Base-by-base conservation (phyloP, 2,888 invertebrate genomes). In the Rotaria macrura region DNA sequence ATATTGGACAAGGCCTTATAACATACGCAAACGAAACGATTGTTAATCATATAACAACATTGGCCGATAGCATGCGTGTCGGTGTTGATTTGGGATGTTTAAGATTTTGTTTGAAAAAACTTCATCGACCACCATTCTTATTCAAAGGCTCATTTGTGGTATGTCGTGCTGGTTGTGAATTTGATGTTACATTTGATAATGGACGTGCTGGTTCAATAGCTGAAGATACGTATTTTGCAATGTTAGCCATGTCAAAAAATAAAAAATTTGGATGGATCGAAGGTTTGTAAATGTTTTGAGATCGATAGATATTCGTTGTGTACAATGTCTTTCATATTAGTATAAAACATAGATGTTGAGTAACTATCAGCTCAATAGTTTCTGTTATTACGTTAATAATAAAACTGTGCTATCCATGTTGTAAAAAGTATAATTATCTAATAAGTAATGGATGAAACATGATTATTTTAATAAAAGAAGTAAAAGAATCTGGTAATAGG, bases 111-210 rank as follows among this genome's bases (percentile, higher is more conserved):
- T 96, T 97, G 90, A 94, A 94, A 89, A 92, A 95, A 91, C 96
- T 97, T 91, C 96, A 97, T 90, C 95, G 95, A 90, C 97, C 97
- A 34, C 92, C 96, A 86, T 96, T 97, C 91, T 96, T 96, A 91
- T 97, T 97, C 96, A 97, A 97, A 92, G 97, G 97, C 87, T 97
- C 97, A 79, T 97, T 95, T 92, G 97, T 97, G 88, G 96, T 97
- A 20, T 96, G 96, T 87, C 96, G 96, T 1, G 85, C 95, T 87
- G 93, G 93, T 89, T 95, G 96, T n/a, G 96, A 97, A 91, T 94
- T 94, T 88, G 93, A 94, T 88, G 96, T 97, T 0, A 95, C 96
- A 0, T 97, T 96, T 92, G 96, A 97, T 92, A 96, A 97, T 91
- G 97, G 97, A 29, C 92, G 95, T 87, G 97, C 97, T 91, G 97